Evolutionary conservation across 2,888 invertebrate species (phyloP).

Genomic region (Drosophila pseudotalamancana): DNA sequence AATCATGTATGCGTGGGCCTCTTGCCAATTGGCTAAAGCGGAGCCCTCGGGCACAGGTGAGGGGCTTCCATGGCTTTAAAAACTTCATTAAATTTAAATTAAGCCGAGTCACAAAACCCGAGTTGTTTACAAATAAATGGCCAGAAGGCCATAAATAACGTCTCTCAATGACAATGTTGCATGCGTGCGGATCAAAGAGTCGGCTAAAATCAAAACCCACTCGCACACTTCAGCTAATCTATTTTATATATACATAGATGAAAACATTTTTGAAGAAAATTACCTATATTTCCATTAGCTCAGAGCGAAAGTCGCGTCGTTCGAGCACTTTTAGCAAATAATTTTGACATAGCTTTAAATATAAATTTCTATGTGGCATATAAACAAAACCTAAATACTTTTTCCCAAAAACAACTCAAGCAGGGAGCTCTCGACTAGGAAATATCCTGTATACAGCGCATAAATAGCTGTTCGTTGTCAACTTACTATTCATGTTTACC

Average conservation of each 20-base stretch:
- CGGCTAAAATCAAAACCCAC: slow-evolving; percentile 48
- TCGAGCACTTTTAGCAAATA: slow-evolving; percentile 32
- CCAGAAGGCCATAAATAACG: slow-evolving; percentile 56
- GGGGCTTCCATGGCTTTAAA: slow-evolving; percentile 18
- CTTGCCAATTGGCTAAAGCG: slow-evolving; percentile 40
- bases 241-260: not conserved
- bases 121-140: slow-evolving; percentile 47
- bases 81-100: slow-evolving; percentile 65
- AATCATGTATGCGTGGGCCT: slow-evolving; percentile 61
- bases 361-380: slow-evolving; percentile 33
- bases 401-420: slow-evolving; percentile 32
- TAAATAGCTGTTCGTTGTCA: no score
- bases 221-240: slow-evolving; percentile 26
- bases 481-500: no score
- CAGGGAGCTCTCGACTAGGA: not conserved
- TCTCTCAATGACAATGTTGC: slow-evolving; percentile 45
- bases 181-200: slow-evolving; percentile 54
- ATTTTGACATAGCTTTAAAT: slow-evolving; percentile 70
- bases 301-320: slow-evolving; percentile 25
- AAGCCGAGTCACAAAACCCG: slow-evolving; percentile 38
- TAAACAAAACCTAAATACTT: slow-evolving; percentile 62
- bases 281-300: slow-evolving; percentile 34
- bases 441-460: not conserved
- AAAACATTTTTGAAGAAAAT: slow-evolving; percentile 28
- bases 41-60: slow-evolving; percentile 49